phyloP scores from a whole-genome alignment of 53 echinoderm and acorn worm species.

The Zoroaster sp. region DNA sequence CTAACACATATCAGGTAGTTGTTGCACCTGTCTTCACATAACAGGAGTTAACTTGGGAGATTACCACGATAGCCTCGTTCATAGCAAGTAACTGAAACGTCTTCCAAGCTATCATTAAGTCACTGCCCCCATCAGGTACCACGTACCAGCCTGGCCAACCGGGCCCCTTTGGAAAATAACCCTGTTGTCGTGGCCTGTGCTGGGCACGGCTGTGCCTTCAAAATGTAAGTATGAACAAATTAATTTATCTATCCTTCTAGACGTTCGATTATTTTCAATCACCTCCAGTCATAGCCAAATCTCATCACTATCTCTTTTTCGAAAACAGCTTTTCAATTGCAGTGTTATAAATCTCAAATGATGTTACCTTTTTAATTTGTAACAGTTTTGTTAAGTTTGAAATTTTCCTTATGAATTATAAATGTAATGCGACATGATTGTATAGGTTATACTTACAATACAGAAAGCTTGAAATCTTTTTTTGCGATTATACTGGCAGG shows the following conservation, averaged over 20 bases:
- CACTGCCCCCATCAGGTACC: neutral
- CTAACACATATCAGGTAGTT: conserved; percentile 27
- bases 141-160: neutral
- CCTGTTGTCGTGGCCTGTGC: neutral
- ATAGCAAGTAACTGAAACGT: conserved; percentile 33
- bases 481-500: no score
- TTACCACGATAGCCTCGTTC: conserved; percentile 17
- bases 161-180: conserved; percentile 42
- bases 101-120: neutral
- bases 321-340: no score
- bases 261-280: neutral
- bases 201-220: conserved; percentile 41
- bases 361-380: no score
- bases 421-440: no score
- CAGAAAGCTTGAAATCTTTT: no score
- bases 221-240: conserved; percentile 16
- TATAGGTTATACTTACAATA: no score
- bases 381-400: no score
- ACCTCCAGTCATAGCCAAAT: no score
- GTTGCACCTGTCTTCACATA: conserved; percentile 15
- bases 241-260: neutral
- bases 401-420: no score
- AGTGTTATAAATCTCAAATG: no score
- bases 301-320: no score
- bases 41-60: conserved; percentile 45